Base-by-base conservation (phyloP, 2,888 invertebrate species). In the Lutraria lutraria region DNA sequence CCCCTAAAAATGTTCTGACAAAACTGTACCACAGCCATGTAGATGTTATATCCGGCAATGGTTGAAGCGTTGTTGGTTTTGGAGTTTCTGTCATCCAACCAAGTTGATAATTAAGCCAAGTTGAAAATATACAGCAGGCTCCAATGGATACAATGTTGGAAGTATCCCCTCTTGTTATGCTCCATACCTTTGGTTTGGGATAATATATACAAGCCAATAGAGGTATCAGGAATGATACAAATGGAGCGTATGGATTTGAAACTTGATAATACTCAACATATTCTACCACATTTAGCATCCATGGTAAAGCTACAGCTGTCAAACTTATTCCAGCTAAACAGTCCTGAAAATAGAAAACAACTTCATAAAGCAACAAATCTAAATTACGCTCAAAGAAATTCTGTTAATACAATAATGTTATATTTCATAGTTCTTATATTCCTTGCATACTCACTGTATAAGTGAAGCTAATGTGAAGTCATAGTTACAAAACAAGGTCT, bases 151-250 rank as follows among this genome's bases (percentile, higher is more conserved):
- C 97, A 93, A 99, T 98, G 97, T 98, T 98, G 0, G 98, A 98
- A 0, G 99, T 99, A 97, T 99, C 99, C 43, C 98, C 98, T 95
- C 99, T 95, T 1, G 99, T 98, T 13, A 99, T 98, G 85, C 98
- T 99, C 98, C 99, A 99, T 95, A 98, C 98, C 93, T 98, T 98
- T 84, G 98, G 98, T 92, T 98, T 97, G 0, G 99, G 99, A 96
- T 98, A 98, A 96, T 98, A 98, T 76, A 98, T 97, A 91, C 98
- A 98, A 94, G 98, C 97, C 53, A 97, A 96, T 83, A 98, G 98
- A 63, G 97, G 96, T 0, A 97, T 96, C 15, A 98, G 86, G 19
- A 94, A 91, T 15, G 98, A 97, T 80, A 98, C 95, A 56, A 97
- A 93, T 10, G 98, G 98, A 8, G 98, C 97, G 96, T 97, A 97